Conservation (phyloP, 1,140 invertebrate genomes). For the Drosophila tristis region DNA sequence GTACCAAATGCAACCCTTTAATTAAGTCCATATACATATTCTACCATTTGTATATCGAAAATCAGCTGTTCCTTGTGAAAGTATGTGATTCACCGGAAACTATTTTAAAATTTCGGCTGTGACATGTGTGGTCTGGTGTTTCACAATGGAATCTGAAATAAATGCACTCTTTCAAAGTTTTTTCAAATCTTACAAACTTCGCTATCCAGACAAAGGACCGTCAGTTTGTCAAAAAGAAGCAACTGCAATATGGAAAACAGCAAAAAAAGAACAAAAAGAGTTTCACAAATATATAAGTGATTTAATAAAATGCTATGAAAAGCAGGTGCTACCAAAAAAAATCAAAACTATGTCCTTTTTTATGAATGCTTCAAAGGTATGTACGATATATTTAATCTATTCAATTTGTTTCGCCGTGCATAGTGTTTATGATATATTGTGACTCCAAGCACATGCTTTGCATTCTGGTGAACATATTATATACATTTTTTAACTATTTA, state of each 20-base stretch:
- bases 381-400: slow-evolving; percentile 5
- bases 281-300: slow-evolving; percentile 1
- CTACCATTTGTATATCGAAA: not conserved
- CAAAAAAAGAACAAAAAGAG: slow-evolving; percentile 4
- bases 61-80: slow-evolving; percentile 1
- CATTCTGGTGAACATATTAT: slow-evolving; percentile 5
- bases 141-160: not conserved
- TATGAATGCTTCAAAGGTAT: slow-evolving; percentile 15
- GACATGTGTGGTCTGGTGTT: not conserved
- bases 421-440: not conserved
- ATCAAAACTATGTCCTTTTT: slow-evolving; percentile 6
- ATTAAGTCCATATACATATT: not conserved
- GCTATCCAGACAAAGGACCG: not conserved
- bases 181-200: not conserved
- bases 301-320: no score
- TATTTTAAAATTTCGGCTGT: no score
- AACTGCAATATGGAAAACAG: not conserved
- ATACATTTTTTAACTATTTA: no score
- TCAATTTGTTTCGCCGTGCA: not conserved
- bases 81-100: not conserved
- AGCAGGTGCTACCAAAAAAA: not conserved
- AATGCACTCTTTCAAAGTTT: not conserved
- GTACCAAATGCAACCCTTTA: not conserved
- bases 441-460: slow-evolving; percentile 4
- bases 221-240: not conserved